phyloP scores from a whole-genome alignment of 2,113 vertebrate species.

The Mustelus asterias region DNA sequence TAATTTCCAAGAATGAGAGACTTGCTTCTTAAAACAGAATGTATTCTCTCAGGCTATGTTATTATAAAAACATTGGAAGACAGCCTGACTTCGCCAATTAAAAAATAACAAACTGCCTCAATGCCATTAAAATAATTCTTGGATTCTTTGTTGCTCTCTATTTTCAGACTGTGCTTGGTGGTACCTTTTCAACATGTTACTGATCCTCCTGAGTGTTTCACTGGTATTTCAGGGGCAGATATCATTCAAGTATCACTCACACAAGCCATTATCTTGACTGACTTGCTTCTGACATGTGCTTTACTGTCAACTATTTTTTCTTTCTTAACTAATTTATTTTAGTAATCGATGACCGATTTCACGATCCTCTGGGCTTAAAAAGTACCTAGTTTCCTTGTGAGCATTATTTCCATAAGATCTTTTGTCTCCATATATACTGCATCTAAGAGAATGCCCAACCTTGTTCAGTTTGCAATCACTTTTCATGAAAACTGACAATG shows the following conservation, averaged over 20 bases:
- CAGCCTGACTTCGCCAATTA: not conserved
- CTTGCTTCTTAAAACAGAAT: conserved; percentile 19
- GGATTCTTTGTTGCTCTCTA: conserved; percentile 11
- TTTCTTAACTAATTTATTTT: not conserved
- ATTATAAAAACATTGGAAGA: conserved; percentile 26
- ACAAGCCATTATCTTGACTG: not conserved
- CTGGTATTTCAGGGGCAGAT: not conserved
- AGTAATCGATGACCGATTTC: not conserved
- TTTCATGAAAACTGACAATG: not conserved
- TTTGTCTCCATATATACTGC: not conserved
- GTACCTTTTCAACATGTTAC: not conserved
- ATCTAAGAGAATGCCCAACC: not conserved
- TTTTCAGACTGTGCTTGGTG: not conserved
- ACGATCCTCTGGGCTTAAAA: not conserved
- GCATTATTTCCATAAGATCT: not conserved
- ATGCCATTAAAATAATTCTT: conserved; percentile 23
- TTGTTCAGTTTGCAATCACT: not conserved
- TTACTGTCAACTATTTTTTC: not conserved
- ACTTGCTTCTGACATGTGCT: not conserved
- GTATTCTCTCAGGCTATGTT: not conserved
- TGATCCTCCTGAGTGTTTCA: not conserved
- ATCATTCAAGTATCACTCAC: not conserved
- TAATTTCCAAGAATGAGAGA: conserved; percentile 31
- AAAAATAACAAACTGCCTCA: conserved; percentile 3
- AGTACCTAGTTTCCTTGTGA: not conserved